Conservation (phyloP, 2,113 vertebrate genomes). For the Oreochromis spilurus region DNA sequence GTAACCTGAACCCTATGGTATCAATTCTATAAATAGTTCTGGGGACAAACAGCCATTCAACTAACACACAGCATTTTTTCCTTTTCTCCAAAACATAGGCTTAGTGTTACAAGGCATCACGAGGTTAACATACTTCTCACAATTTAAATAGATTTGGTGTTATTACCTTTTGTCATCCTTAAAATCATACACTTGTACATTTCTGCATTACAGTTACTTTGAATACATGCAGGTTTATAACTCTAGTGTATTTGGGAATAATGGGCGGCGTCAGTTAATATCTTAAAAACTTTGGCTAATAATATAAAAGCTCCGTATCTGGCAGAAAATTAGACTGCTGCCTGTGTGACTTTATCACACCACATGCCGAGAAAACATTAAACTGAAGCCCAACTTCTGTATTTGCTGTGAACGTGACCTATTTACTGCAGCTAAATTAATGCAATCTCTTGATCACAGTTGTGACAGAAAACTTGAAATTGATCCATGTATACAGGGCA, state of each 20-base stretch:
- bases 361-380: neutral
- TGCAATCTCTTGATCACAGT: conserved; percentile 37
- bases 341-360: neutral
- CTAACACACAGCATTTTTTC: neutral
- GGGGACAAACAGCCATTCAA: neutral
- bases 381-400: neutral
- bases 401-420: conserved; percentile 22
- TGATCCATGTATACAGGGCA: conserved; percentile 34
- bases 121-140: neutral
- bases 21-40: neutral
- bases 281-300: neutral
- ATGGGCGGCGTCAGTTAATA: neutral
- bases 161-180: neutral
- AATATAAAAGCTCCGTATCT: neutral
- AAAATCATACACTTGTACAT: neutral
- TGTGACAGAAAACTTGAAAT: conserved; percentile 50
- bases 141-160: no score
- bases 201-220: neutral
- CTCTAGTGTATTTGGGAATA: neutral
- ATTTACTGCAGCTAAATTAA: conserved; percentile 8
- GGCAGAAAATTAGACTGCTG: neutral
- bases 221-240: neutral
- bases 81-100: neutral
- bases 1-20: neutral
- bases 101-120: neutral